phyloP scores from a whole-genome alignment of 2,113 vertebrate species.

The Urocitellus parryii region DNA sequence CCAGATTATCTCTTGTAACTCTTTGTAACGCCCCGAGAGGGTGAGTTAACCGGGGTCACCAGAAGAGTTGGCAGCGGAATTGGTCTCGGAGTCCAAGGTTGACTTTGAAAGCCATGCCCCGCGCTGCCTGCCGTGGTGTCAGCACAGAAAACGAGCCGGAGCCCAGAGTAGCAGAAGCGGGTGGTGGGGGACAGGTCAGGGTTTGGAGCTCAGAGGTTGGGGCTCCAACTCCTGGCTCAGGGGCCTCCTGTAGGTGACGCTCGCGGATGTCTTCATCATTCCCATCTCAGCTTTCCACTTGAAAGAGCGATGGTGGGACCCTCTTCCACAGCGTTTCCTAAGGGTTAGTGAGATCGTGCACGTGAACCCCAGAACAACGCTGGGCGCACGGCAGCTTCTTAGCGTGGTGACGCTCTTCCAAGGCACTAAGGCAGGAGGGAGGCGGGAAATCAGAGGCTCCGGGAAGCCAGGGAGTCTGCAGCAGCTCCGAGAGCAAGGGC shows the following conservation, averaged over 20 bases:
- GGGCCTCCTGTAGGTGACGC: neutral
- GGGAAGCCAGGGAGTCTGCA: neutral
- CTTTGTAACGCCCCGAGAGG: neutral
- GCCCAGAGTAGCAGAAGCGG: neutral
- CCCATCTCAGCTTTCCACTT: neutral
- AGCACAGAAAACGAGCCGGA: neutral
- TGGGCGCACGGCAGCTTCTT: neutral
- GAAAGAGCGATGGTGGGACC: neutral
- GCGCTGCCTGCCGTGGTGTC: neutral
- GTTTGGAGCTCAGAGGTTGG: neutral
- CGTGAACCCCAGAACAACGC: neutral
- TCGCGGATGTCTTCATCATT: neutral
- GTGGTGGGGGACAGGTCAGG: accelerated
- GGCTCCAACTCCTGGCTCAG: neutral
- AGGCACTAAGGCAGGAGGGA: neutral
- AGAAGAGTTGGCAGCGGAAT: neutral
- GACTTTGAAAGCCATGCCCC: neutral
- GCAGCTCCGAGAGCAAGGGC: neutral
- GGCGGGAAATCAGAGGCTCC: neutral
- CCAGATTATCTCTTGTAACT: conserved; percentile 27
- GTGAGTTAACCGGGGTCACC: neutral
- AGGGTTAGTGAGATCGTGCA: neutral
- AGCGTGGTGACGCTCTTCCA: neutral
- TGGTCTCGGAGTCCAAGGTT: neutral
- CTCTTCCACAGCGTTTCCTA: neutral